Percentiles rank a stretch among this genome's conserved stretches.
Evolutionary conservation across 2,113 vertebrate genomes (phyloP).

Genomic region (Plecturocebus donacophilus): DNA sequence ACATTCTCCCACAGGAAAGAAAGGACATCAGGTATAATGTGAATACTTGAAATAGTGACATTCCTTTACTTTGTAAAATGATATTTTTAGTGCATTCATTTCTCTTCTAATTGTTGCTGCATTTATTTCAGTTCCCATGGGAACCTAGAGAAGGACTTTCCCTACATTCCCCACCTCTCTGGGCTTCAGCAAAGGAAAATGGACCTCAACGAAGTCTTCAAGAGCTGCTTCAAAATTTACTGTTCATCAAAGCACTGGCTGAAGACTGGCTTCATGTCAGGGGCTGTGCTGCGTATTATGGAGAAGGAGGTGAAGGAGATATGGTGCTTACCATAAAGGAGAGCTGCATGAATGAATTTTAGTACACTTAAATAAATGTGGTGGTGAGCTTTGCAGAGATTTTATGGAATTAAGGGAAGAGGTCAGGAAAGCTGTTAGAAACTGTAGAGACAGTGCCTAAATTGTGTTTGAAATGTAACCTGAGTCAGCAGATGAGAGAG

Average conservation of each 20-base stretch:
- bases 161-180: background rate
- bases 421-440: background rate
- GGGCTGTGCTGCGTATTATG: fast-evolving
- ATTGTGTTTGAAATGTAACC: background rate
- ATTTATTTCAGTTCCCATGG: constrained; percentile 75
- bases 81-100: constrained; percentile 73
- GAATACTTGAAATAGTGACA: constrained; percentile 49
- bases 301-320: background rate
- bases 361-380: background rate
- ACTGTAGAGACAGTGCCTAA: background rate
- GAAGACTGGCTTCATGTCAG: background rate
- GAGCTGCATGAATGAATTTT: fast-evolving
- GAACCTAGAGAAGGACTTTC: constrained; percentile 58
- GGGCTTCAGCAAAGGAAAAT: constrained; percentile 37
- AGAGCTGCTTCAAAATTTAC: background rate
- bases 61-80: constrained; percentile 63
- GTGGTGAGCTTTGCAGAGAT: background rate
- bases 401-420: background rate
- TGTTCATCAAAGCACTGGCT: background rate
- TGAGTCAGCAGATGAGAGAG: background rate
- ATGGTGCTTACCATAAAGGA: background rate
- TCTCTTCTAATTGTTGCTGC: constrained; percentile 65
- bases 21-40: constrained; percentile 53
- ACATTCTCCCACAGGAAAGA: constrained; percentile 5
- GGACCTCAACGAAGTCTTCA: background rate